Conservation (phyloP, 2,797 vertebrate genomes). For the Yasuhikotakia modesta region DNA sequence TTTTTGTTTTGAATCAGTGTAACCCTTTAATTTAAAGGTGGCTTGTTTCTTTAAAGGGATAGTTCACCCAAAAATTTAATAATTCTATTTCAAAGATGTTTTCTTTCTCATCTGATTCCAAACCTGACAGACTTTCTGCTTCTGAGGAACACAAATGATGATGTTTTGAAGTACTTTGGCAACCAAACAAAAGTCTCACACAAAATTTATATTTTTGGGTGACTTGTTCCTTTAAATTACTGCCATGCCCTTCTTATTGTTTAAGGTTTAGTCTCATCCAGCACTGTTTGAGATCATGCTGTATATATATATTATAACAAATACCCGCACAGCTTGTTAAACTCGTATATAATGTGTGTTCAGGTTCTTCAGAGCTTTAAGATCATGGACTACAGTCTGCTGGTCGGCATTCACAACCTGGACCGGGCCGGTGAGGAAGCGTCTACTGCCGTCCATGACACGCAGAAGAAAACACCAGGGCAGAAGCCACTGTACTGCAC, state of each 20-base stretch:
- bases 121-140: no score
- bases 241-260: no score
- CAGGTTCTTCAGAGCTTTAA: conserved; percentile 99
- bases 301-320: not conserved
- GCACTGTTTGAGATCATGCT: not conserved
- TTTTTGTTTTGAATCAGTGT: no score
- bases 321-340: not conserved
- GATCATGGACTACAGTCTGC: conserved; percentile 97
- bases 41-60: not conserved
- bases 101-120: no score
- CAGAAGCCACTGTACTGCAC: conserved; percentile 95
- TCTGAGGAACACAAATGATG: no score
- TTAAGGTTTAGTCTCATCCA: no score
- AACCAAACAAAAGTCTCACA: no score
- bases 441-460: conserved; percentile 77
- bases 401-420: conserved; percentile 94
- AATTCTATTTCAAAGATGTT: no score
- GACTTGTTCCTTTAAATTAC: no score
- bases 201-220: no score
- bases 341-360: not conserved
- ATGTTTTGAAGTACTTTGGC: no score
- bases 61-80: no score
- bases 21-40: not conserved
- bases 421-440: conserved; percentile 89
- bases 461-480: conserved; percentile 80